Percentiles rank a stretch among this genome's conserved stretches.
Evolutionary conservation across 1,140 invertebrate species (phyloP).

Genomic region (Pachypsylla venusta): DNA sequence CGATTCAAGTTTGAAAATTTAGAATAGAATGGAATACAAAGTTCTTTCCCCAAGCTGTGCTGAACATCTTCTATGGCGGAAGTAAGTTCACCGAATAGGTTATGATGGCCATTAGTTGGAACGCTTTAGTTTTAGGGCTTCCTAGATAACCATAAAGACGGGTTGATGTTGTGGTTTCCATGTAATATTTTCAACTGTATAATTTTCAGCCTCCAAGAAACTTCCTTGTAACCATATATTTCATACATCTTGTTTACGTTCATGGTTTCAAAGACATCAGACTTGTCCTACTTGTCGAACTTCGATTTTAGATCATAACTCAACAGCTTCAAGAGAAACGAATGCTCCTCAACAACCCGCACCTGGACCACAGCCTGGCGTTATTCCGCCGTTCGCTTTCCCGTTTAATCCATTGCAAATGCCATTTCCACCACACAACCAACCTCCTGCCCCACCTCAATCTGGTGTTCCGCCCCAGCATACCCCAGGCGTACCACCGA

Average conservation of each 20-base stretch:
- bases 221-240: conserved; percentile 99
- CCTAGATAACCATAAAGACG: no score
- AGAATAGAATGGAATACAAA: no score
- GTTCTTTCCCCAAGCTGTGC: no score
- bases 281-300: conserved; percentile 94
- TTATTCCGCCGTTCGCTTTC: neutral
- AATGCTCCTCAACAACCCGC: conserved; percentile 21
- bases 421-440: neutral
- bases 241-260: conserved; percentile 92
- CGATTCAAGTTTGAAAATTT: no score
- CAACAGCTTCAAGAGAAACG: conserved; percentile 27
- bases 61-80: no score
- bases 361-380: conserved; percentile 30
- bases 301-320: conserved; percentile 27
- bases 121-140: no score
- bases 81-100: no score
- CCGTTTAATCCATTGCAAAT: neutral
- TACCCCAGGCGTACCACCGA: neutral
- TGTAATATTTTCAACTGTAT: no score
- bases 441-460: conserved; percentile 7
- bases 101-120: no score
- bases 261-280: conserved; percentile 99
- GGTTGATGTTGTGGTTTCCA: no score
- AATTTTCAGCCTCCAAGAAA: conserved; percentile 81
- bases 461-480: neutral